phyloP scores from a whole-genome alignment of 53 echinoderm and acorn worm genomes.

The Temnopleurus reevesii region DNA sequence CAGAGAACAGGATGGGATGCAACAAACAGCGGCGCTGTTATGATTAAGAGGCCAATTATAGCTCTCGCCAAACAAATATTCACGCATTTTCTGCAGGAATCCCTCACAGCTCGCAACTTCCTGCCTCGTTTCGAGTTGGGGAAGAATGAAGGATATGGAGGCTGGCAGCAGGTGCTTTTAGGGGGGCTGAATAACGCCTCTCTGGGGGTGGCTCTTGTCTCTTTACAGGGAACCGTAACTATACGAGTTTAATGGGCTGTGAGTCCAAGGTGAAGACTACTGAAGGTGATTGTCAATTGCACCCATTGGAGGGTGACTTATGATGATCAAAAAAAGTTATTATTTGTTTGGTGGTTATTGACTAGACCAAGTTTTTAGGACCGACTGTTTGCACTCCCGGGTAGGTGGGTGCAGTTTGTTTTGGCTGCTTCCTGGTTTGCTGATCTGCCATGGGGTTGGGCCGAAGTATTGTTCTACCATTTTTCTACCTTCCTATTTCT shows the following conservation, averaged over 20 bases:
- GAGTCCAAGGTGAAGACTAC: constrained; percentile 38
- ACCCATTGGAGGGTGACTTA: constrained; percentile 21
- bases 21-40: constrained; percentile 34
- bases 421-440: constrained; percentile 22
- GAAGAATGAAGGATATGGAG: neutral
- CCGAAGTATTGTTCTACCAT: neutral
- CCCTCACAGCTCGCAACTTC: constrained; percentile 30
- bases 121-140: constrained; percentile 34
- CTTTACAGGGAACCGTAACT: neutral
- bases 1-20: constrained; percentile 19
- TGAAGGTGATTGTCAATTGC: neutral
- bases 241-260: neutral
- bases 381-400: neutral
- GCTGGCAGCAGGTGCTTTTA: constrained; percentile 39
- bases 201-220: neutral
- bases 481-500: neutral
- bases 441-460: neutral
- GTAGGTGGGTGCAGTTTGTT: constrained; percentile 40
- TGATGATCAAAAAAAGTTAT: neutral
- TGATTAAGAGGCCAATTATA: constrained; percentile 61
- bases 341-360: constrained; percentile 9
- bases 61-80: constrained; percentile 57
- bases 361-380: neutral
- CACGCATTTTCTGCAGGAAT: constrained; percentile 35
- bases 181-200: constrained; percentile 17